A percentile compares a stretch with the other conserved stretches of the same genome.
Conservation (phyloP, 2,113 vertebrate species). For the Gulo gulo region DNA sequence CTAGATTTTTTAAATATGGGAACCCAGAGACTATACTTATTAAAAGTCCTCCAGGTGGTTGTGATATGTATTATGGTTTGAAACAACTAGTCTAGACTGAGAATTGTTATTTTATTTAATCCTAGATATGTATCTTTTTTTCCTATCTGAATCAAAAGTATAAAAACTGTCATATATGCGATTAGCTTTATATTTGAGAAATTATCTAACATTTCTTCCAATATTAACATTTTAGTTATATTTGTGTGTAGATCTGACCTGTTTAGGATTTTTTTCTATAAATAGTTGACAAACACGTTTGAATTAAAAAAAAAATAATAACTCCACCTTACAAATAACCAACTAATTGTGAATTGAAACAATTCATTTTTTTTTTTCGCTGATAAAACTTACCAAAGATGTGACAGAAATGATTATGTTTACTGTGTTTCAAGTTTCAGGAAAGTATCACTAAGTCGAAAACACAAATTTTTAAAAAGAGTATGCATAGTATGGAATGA, state of each 20-base stretch:
- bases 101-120: neutral
- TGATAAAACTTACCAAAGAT: neutral
- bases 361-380: neutral
- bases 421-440: neutral
- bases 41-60: neutral
- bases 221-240: neutral
- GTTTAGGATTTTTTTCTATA: neutral
- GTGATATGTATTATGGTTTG: neutral
- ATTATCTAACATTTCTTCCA: neutral
- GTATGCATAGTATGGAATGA: too few relatives aligned
- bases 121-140: neutral
- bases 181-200: neutral
- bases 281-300: neutral
- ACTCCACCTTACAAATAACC: neutral
- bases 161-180: neutral
- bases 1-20: neutral
- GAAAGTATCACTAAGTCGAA: neutral
- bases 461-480: neutral
- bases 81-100: neutral
- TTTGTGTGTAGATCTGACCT: neutral
- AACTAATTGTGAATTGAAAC: neutral
- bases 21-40: neutral
- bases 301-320: neutral
- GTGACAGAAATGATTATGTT: neutral
- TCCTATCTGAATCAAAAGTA: neutral